Conservation (phyloP, 2,888 invertebrate genomes). For the Anaspis maculata region DNA sequence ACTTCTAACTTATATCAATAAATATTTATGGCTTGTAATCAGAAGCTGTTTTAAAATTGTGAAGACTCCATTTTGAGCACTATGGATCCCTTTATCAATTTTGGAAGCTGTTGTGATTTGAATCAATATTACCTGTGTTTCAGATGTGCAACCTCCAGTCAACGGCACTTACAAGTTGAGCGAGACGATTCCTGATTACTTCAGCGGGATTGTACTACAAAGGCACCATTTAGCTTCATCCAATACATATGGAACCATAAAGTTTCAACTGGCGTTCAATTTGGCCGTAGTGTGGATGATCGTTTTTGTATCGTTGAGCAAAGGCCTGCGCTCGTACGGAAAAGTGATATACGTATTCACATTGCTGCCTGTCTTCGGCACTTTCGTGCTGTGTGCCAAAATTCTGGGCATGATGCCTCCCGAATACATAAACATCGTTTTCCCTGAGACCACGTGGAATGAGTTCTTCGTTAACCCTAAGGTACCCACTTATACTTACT, state of each 20-base stretch:
- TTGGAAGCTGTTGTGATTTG: too few relatives aligned
- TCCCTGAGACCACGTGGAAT: constrained; percentile 72
- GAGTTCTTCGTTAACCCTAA: constrained; percentile 79
- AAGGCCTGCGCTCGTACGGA: constrained; percentile 77
- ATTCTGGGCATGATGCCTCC: constrained; percentile 64
- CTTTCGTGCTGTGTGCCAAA: constrained; percentile 65
- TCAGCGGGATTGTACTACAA: constrained; percentile 76
- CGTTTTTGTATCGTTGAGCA: constrained; percentile 78
- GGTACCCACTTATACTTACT: constrained; percentile 48
- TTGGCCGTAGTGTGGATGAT: constrained; percentile 86
- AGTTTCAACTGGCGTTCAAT: constrained; percentile 85
- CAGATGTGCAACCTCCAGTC: constrained; percentile 26
- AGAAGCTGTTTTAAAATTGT: too few relatives aligned
- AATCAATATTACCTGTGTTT: too few relatives aligned
- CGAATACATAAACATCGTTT: constrained; percentile 58
- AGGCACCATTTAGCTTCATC: constrained; percentile 42
- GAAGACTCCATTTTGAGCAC: too few relatives aligned
- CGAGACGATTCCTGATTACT: constrained; percentile 77
- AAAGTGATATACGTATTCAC: constrained; percentile 77
- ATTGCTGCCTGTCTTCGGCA: constrained; percentile 68
- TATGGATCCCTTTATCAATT: too few relatives aligned
- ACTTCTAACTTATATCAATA: too few relatives aligned
- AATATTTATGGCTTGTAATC: too few relatives aligned
- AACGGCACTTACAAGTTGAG: constrained; percentile 50
- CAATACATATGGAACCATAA: constrained; percentile 53